A percentile compares a stretch with the other conserved stretches of the same genome.
Evolutionary conservation across 2,797 vertebrate genomes (phyloP).

Genomic region (Heterohyrax brucei): DNA sequence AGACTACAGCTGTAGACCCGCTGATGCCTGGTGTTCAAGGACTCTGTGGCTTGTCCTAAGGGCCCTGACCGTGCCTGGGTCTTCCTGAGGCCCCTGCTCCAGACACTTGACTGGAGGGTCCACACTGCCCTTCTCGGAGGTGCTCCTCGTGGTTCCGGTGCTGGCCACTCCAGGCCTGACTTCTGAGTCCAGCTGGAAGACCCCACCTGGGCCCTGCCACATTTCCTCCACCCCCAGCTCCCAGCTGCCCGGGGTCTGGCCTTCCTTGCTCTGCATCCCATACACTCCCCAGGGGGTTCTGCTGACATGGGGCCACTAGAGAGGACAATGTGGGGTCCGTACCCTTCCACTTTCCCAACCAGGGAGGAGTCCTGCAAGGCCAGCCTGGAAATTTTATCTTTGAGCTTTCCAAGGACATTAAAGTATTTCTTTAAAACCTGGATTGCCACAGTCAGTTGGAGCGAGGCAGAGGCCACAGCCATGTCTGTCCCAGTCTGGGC

Average conservation of each 20-base stretch:
- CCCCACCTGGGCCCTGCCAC: background rate
- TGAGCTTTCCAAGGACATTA: background rate
- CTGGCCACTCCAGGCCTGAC: rapidly evolving
- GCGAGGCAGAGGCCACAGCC: rapidly evolving
- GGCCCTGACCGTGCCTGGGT: rapidly evolving
- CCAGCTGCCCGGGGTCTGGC: background rate
- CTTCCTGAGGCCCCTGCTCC: background rate
- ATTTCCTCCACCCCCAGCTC: background rate
- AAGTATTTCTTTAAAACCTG: slow-evolving; percentile 32
- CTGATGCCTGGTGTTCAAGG: rapidly evolving
- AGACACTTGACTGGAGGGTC: background rate
- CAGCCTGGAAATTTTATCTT: rapidly evolving
- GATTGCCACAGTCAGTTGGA: background rate
- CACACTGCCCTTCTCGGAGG: rapidly evolving
- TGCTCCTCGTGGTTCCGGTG: rapidly evolving
- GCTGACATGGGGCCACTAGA: rapidly evolving
- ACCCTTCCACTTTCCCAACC: background rate
- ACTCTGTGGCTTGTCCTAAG: rapidly evolving
- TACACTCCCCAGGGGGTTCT: rapidly evolving
- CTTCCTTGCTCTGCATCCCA: background rate
- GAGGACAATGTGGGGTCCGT: rapidly evolving
- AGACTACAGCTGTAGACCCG: rapidly evolving
- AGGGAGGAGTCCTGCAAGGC: rapidly evolving
- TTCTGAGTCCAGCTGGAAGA: background rate
- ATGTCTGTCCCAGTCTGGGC: rapidly evolving